Conservation (phyloP, 1,140 invertebrate species). For the Pantala flavescens region DNA sequence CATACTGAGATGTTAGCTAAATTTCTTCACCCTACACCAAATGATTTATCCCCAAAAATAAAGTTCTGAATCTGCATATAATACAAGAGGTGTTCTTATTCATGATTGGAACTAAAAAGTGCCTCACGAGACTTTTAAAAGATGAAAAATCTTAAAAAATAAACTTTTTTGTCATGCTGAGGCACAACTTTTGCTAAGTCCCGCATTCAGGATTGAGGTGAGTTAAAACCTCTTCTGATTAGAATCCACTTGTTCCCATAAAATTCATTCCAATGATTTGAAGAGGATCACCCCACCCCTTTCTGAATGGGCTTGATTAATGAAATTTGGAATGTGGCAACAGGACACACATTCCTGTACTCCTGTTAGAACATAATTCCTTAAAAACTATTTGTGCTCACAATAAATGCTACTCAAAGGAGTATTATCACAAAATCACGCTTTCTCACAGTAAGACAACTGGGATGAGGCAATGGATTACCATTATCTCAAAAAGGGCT, state of each 20-base stretch:
- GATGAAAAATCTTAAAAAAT: conserved; percentile 8
- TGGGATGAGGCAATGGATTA: neutral
- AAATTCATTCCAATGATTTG: neutral
- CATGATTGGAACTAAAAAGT: neutral
- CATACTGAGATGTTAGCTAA: neutral
- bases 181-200: neutral
- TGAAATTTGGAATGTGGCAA: neutral
- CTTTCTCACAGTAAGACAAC: conserved; percentile 1
- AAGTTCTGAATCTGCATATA: conserved; percentile 2
- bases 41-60: conserved; percentile 8
- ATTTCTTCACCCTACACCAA: neutral
- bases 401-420: conserved; percentile 6
- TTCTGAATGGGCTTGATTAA: neutral
- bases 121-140: neutral
- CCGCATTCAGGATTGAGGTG: neutral
- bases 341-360: neutral
- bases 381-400: conserved; percentile 10
- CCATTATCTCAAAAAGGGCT: neutral
- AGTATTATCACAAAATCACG: conserved; percentile 7
- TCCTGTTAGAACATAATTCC: neutral
- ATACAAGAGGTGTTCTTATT: neutral
- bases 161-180: conserved; percentile 10
- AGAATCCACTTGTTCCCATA: neutral
- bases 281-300: neutral
- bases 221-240: neutral